These are phyloP conservation scores for Steatornis caripensis DNA, from an alignment of 2,113 vertebrate genomes.

Conservation along the genomic window DNA sequence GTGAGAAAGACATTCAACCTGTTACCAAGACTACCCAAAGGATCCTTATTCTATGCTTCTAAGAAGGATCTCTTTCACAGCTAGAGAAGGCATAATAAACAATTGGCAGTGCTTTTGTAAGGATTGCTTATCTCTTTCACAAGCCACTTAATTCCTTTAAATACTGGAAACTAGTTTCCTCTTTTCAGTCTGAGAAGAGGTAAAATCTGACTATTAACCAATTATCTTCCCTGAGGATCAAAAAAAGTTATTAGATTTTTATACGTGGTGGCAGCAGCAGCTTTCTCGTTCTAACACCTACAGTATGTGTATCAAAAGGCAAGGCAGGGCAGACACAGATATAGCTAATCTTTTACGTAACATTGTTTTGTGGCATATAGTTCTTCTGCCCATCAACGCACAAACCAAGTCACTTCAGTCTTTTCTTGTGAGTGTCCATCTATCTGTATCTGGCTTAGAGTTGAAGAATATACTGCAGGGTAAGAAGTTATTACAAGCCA, in stretches of 20 bases:
- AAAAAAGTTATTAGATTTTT: not conserved
- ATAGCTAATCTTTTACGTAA: not conserved
- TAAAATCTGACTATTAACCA: not conserved
- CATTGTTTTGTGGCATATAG: not conserved
- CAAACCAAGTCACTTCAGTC: not conserved
- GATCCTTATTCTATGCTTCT: not conserved
- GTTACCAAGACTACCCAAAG: not conserved
- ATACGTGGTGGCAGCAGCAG: not conserved
- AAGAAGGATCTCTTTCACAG: not conserved
- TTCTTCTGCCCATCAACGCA: not conserved
- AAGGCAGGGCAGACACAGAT: not conserved
- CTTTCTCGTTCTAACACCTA: not conserved
- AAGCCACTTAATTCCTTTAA: conserved; percentile 20
- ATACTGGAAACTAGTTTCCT: not conserved
- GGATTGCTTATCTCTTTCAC: not conserved
- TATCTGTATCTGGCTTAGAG: not conserved
- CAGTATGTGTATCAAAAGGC: not conserved
- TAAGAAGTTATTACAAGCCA: not conserved
- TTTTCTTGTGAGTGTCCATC: not conserved
- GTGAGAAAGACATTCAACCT: not conserved
- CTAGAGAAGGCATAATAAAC: not conserved
- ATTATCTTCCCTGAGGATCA: not conserved
- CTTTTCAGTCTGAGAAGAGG: not conserved
- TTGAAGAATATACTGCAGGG: not conserved
- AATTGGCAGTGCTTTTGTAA: not conserved